Evolutionary conservation across 2,113 vertebrate species (phyloP).

Genomic region (Hydrochoerus hydrochaeris): DNA sequence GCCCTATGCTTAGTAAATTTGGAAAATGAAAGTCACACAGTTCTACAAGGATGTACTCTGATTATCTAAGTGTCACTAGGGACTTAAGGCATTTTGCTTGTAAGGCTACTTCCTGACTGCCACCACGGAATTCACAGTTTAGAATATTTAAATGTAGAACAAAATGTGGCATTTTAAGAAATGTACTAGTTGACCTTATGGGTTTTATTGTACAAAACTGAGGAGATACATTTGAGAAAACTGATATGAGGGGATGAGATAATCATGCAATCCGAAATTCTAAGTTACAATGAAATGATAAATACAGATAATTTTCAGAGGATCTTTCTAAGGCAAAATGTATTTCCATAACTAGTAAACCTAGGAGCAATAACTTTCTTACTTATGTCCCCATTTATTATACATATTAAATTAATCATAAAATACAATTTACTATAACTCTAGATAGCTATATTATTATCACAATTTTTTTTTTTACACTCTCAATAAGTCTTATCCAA

Average conservation of each 20-base stretch:
- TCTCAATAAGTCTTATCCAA: neutral
- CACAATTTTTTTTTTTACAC: neutral
- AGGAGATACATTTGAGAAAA: neutral
- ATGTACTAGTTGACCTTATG: neutral
- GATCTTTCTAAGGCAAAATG: neutral
- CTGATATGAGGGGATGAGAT: neutral
- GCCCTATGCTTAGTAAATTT: neutral
- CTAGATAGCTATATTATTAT: neutral
- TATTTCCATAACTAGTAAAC: neutral
- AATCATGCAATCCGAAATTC: neutral
- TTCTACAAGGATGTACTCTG: neutral
- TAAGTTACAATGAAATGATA: neutral
- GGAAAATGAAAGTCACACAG: neutral
- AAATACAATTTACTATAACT: neutral
- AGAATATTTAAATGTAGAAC: neutral
- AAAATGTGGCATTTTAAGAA: constrained; percentile 1
- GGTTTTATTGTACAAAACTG: neutral
- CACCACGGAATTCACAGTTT: neutral
- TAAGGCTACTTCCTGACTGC: neutral
- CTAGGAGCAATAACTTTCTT: neutral
- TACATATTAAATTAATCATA: neutral
- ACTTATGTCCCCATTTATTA: neutral
- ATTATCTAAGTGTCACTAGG: neutral
- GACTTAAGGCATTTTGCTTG: neutral
- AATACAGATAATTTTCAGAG: neutral